Base-by-base conservation (phyloP, 2,888 invertebrate species). In the Zhengitettix transpicula region DNA sequence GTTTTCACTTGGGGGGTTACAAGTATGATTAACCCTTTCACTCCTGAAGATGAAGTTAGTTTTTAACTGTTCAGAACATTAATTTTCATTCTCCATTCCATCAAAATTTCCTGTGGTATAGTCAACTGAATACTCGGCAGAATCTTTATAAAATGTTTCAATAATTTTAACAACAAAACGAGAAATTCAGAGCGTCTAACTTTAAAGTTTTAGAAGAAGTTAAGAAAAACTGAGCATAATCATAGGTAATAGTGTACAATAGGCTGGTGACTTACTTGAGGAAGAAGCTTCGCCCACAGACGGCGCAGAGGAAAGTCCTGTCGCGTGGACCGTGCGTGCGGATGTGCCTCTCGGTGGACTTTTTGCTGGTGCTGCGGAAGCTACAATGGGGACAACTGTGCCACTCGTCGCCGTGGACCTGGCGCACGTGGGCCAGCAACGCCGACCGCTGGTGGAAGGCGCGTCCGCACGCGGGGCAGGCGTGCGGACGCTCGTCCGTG, bases 401-500 rank as follows among this genome's bases (percentile, higher is more conserved):
- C 11, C 52, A 16, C n/a, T 52, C 52, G 15, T 16, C 52, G 10
- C 52, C 17, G 52, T 52, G 52, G 11, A n/a, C 17, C 17, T 52
- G 83, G 84, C 59, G 78, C 78, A 64, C 66, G 69, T 89, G 89
- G 60, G 78, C 78, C 42, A 78, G 77, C 57, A 85, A 73, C 66
- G 83, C 83, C 55, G 82, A 80, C 65, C 82, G 81, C 40, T 85
- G 75, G 0, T 82, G 79, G 68, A 89, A 90, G 62, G 79, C 79
- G 0, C 79, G 74, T 0, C 73, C 73, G 68, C 89, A 90, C 0
- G 75, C 71, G 3, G 61, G 51, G 66, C 90, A 90, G 5, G 75
- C 72, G 66, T 80, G 87, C 0, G 85, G 84, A 61, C 83, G 78
- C 68, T 89, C 89, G 41, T 83, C 80, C 0, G 88, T 88, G 67